Evolutionary conservation across 2,797 vertebrate genomes (phyloP).

Genomic region (Squalus acanthias): DNA sequence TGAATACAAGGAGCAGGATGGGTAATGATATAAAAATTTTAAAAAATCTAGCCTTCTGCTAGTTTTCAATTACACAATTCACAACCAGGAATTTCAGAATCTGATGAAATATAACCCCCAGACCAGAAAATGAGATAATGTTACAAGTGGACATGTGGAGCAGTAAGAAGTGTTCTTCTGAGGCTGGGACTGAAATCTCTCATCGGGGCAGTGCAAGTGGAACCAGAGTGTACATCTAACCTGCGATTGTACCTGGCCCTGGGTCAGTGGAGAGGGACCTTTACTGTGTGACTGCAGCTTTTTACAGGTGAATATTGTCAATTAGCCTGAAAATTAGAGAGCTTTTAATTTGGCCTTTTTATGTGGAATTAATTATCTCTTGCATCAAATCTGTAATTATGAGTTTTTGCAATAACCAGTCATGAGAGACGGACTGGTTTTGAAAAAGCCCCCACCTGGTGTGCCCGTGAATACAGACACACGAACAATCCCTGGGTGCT

Average conservation of each 20-base stretch:
- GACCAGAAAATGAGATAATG: neutral
- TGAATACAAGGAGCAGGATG: neutral
- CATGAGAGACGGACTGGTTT: neutral
- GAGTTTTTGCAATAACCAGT: neutral
- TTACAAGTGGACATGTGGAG: neutral
- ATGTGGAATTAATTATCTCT: neutral
- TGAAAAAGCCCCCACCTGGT: neutral
- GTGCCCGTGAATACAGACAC: neutral
- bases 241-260: neutral
- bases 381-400: neutral
- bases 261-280: neutral
- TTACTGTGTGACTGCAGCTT: neutral
- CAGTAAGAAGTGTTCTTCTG: neutral
- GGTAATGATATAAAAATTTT: neutral
- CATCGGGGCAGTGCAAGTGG: neutral
- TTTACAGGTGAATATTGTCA: neutral
- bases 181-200: neutral
- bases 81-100: neutral
- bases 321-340: neutral
- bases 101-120: neutral
- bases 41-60: neutral
- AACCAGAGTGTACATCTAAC: neutral
- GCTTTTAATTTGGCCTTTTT: neutral
- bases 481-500: neutral
- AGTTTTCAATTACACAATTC: neutral